Base-by-base conservation (phyloP, 2,888 invertebrate genomes). In the Epistrophella euchroma region DNA sequence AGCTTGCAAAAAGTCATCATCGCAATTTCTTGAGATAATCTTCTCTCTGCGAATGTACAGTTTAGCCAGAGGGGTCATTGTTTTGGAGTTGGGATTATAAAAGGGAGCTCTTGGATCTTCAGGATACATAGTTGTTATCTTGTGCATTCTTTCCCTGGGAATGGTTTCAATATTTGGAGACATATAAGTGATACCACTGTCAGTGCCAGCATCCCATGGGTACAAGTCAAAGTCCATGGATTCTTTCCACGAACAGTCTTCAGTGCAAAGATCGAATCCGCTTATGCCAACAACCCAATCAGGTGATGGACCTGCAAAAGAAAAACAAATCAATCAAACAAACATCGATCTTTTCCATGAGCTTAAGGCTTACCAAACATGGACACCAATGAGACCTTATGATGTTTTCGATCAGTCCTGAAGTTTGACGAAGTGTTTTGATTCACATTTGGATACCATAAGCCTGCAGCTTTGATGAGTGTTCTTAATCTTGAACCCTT, bases 201-300 rank as follows among this genome's bases (percentile, higher is more conserved):
- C 99, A 0, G 98, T 98, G 50, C 99, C 99, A 2, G 98, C 98
- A 93, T 99, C 99, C 93, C 97, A 98, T 0, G 99, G 98, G 91
- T 95, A 97, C 37, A 99, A 93, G 93, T 98, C 97, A 52, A 99
- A 93, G 47, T 95, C 95, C 89, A 96, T 93, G 78, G 95, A 94
- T 88, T 96, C 96, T n/a, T 95, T 94, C 99, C 99, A 99, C 0
- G 97, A 94, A 91, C 99, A 98, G 93, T 99, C 97, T 83, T 94
- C 93, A 80, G 95, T 94, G 91, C 99, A 99, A 10, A 99, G 94
- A 90, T 99, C 96, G 73, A 98, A 93, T 0, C 97, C 96, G 77
- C 95, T 97, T 40, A 99, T 95, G 0, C 99, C 99, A 55, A 98
- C 97, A 89, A 98, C 97, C 99, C 99, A 99, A 93, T 99, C 99